These are phyloP conservation scores for Eudemis profundana DNA, from an alignment of 2,888 invertebrate species.

Conservation along the genomic window DNA sequence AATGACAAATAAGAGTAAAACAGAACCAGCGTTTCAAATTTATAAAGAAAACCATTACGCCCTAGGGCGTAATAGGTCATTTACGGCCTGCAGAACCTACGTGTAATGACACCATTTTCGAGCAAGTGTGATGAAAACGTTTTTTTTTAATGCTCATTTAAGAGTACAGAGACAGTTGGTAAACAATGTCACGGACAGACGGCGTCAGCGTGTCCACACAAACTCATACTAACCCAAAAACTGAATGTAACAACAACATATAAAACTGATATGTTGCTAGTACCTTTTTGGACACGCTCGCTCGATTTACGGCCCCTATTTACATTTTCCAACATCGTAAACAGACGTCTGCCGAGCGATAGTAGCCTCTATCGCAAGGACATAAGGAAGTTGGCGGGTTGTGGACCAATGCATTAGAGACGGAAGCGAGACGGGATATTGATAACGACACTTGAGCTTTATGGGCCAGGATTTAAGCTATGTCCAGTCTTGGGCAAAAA, in stretches of 20 bases:
- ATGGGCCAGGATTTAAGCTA: background rate
- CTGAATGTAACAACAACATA: constrained; percentile 1
- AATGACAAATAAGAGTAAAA: no score
- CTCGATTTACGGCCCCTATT: background rate
- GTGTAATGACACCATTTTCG: no score
- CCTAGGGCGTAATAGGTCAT: no score
- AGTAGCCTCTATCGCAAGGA: background rate
- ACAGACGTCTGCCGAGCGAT: background rate
- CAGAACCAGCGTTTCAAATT: no score
- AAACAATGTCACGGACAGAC: background rate
- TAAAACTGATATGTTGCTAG: background rate
- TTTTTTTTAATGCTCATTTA: no score
- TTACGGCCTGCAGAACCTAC: no score
- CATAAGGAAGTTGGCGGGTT: background rate
- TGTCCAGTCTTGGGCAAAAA: background rate
- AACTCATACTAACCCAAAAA: background rate
- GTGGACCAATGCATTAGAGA: constrained; percentile 9
- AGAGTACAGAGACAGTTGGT: background rate
- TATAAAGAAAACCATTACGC: no score
- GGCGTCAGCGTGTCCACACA: constrained; percentile 5
- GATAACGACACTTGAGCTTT: constrained; percentile 17
- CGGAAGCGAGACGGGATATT: constrained; percentile 11
- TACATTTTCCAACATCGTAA: constrained; percentile 5
- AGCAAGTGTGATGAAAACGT: no score
- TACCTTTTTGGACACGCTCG: background rate